Percentiles rank a stretch among this genome's conserved stretches.
These are phyloP conservation scores for Raja brachyura DNA, from an alignment of 2,113 vertebrate genomes.

Conservation along the genomic window DNA sequence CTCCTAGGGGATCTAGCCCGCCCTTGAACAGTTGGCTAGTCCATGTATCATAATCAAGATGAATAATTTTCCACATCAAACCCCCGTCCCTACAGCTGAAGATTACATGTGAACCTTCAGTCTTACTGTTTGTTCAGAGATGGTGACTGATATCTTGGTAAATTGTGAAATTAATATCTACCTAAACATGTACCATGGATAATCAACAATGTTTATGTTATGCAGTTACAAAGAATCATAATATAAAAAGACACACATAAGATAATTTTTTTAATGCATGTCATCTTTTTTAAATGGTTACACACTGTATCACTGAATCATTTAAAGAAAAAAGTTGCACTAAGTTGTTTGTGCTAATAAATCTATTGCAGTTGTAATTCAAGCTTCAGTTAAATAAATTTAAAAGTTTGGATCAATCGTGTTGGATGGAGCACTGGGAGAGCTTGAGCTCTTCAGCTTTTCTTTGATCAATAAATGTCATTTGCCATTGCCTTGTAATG, in stretches of 20 bases:
- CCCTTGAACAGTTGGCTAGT: not conserved
- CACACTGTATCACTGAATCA: not conserved
- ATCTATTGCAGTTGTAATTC: not conserved
- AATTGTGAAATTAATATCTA: not conserved
- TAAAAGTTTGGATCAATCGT: not conserved
- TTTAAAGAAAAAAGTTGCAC: not conserved
- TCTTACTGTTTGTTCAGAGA: not conserved
- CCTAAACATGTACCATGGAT: not conserved
- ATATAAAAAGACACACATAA: not conserved
- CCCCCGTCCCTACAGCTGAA: not conserved
- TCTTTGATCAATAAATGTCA: slow-evolving; percentile 26
- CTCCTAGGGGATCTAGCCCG: not conserved
- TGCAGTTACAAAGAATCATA: not conserved
- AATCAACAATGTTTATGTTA: not conserved
- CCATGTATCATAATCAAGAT: not conserved
- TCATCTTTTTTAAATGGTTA: not conserved
- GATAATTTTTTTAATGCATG: not conserved
- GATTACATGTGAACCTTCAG: not conserved
- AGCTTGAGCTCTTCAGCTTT: not conserved
- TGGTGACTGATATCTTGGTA: not conserved
- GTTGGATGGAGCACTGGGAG: not conserved
- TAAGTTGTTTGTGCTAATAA: not conserved
- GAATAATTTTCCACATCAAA: not conserved
- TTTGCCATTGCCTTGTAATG: not conserved
- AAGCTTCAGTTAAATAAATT: not conserved